Base-by-base conservation (phyloP, 2,888 invertebrate species). In the Ephialtes manifestator region DNA sequence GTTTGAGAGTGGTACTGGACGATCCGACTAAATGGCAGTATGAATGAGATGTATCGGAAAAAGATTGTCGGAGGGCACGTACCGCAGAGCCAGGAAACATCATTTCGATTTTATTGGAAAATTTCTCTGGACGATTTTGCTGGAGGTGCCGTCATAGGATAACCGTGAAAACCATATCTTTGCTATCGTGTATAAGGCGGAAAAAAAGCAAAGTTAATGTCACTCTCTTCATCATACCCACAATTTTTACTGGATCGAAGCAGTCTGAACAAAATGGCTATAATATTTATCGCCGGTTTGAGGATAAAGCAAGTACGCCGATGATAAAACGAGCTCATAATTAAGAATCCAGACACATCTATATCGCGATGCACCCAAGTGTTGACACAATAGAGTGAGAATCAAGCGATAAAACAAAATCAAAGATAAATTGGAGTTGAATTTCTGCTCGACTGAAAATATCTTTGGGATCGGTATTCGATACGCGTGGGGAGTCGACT, bases 21-120 rank as follows among this genome's bases (percentile, higher is more conserved):
- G 63, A 75, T 63, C 48, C 60, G 60, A 53, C 35, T 75, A 70
- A 70, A 75, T 35, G 70, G n/a, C 60, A 39, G 60, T 75, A 75
- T 31, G 70, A 84, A 76, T 80, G 55, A 76, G 76, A 84, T 76
- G 71, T 80, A 80, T 84, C 75, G 71, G 28, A 71, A 80, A 75
- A 71, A 48, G 46, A 83, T 83, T 63, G 68, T 79, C 75, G 48
- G 39, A 35, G 48, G 18, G 20, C 65, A 15, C 58, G 71, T 80
- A 53, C 31, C 20, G 65, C 46, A 18, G 35, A 63, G 68, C 51
- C 55, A 76, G 65, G 75, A 70, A 70, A 79, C 75, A 83, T 83
- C 63, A 79, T 83, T 83, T 79, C 63, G 51, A 75, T 83, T 65
- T 75, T 83, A 83, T 79, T 79, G 83, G 83, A 83, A 75, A 83